phyloP scores from a whole-genome alignment of 1,140 invertebrate genomes.

The Zaprionus ghesquierei region DNA sequence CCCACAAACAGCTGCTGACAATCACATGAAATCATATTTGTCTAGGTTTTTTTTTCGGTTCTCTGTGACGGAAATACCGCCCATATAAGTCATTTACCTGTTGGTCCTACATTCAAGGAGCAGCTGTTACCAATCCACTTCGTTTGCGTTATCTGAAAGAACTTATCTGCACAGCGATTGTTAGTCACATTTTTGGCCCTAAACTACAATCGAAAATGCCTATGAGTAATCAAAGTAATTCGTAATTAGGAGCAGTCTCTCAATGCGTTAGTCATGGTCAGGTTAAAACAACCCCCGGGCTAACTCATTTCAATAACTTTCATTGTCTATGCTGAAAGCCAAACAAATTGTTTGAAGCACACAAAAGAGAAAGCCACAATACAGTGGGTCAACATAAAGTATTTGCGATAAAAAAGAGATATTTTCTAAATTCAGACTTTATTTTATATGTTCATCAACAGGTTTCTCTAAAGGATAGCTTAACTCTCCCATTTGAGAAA shows the following conservation, averaged over 20 bases:
- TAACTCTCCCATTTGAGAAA: neutral
- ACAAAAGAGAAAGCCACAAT: constrained; percentile 50
- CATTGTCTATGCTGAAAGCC: constrained; percentile 44
- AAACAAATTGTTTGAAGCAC: constrained; percentile 32
- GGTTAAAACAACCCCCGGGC: neutral
- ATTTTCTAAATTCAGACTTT: too few species aligned
- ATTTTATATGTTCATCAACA: too few species aligned
- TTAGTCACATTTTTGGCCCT: constrained; percentile 49
- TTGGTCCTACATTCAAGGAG: constrained; percentile 42
- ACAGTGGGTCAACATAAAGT: neutral
- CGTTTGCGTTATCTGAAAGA: constrained; percentile 28
- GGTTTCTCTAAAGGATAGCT: neutral
- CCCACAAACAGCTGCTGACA: constrained; percentile 68
- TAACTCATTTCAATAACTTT: constrained; percentile 40
- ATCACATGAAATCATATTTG: constrained; percentile 43
- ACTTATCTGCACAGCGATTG: constrained; percentile 32
- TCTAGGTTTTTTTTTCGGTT: neutral
- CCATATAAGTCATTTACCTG: constrained; percentile 47
- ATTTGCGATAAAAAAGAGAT: neutral
- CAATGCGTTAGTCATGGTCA: constrained; percentile 23
- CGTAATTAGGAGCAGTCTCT: constrained; percentile 54
- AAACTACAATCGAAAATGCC: constrained; percentile 48
- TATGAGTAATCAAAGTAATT: constrained; percentile 56
- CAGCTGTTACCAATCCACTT: constrained; percentile 8
- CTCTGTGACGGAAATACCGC: constrained; percentile 39